Percentiles rank a stretch among this genome's conserved stretches.
Conservation (phyloP, 2,888 invertebrate genomes). For the Siphlonurus alternatus region DNA sequence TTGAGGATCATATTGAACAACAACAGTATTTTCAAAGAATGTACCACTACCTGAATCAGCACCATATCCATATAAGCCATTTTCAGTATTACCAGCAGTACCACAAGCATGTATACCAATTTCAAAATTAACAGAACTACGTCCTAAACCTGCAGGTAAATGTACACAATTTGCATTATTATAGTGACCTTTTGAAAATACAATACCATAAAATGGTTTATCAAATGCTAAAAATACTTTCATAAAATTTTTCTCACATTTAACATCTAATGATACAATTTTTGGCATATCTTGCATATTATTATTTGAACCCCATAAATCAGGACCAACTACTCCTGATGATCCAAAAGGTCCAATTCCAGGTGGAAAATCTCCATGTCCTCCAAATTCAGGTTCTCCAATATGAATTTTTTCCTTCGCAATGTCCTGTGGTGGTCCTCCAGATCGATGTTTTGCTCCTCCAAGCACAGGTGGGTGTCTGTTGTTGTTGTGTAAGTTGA, state of each 20-base stretch:
- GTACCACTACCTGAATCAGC: slow-evolving; percentile 80
- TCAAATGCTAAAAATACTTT: slow-evolving; percentile 87
- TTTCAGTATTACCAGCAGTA: slow-evolving; percentile 81
- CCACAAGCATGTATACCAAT: slow-evolving; percentile 84
- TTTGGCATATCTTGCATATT: slow-evolving; percentile 61
- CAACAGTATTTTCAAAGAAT: slow-evolving; percentile 85
- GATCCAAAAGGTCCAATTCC: background rate
- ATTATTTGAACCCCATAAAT: background rate
- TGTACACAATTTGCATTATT: slow-evolving; percentile 86
- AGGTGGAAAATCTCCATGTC: background rate
- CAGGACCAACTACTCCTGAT: background rate
- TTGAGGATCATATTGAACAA: slow-evolving; percentile 77
- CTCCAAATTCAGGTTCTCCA: background rate
- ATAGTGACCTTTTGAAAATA: slow-evolving; percentile 88
- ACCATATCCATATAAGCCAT: slow-evolving; percentile 73
- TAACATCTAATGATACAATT: slow-evolving; percentile 79
- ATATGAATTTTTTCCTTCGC: background rate
- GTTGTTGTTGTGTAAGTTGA: background rate
- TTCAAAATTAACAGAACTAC: slow-evolving; percentile 75
- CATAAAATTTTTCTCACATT: slow-evolving; percentile 89
- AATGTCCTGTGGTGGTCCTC: background rate
- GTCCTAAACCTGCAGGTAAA: slow-evolving; percentile 71
- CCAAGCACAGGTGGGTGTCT: slow-evolving; percentile 36
- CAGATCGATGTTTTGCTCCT: slow-evolving; percentile 16
- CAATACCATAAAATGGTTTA: slow-evolving; percentile 88